Evolutionary conservation across 2,797 vertebrate genomes (phyloP).

Genomic region (Poecile montanus): DNA sequence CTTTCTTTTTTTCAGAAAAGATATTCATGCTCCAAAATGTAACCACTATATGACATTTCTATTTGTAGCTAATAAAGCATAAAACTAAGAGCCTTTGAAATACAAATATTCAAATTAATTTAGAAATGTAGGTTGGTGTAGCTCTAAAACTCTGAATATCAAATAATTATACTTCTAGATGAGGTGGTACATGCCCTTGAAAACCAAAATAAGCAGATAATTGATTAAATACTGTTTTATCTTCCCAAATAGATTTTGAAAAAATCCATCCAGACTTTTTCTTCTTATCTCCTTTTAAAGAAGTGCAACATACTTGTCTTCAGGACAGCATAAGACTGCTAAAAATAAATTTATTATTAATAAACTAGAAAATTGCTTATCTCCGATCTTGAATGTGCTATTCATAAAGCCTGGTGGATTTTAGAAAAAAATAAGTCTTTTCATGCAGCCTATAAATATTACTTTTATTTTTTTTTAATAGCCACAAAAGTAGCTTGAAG

Average conservation of each 20-base stretch:
- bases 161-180: neutral
- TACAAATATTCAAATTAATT: neutral
- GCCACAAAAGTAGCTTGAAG: neutral
- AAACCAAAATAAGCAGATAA: slow-evolving; percentile 25
- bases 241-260: neutral
- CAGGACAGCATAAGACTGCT: neutral
- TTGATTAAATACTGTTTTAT: slow-evolving; percentile 39
- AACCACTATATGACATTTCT: neutral
- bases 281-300: neutral
- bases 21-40: neutral
- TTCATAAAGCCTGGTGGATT: neutral
- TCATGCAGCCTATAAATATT: neutral
- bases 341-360: slow-evolving; percentile 29
- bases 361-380: slow-evolving; percentile 39
- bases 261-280: neutral
- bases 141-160: slow-evolving; percentile 1
- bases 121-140: neutral
- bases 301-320: neutral
- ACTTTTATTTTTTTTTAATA: neutral
- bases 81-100: slow-evolving; percentile 6
- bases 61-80: neutral
- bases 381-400: neutral
- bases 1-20: neutral
- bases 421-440: neutral
- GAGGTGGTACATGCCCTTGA: neutral